phyloP scores from a whole-genome alignment of 2,797 vertebrate genomes.

The Fistularia commersonii region DNA sequence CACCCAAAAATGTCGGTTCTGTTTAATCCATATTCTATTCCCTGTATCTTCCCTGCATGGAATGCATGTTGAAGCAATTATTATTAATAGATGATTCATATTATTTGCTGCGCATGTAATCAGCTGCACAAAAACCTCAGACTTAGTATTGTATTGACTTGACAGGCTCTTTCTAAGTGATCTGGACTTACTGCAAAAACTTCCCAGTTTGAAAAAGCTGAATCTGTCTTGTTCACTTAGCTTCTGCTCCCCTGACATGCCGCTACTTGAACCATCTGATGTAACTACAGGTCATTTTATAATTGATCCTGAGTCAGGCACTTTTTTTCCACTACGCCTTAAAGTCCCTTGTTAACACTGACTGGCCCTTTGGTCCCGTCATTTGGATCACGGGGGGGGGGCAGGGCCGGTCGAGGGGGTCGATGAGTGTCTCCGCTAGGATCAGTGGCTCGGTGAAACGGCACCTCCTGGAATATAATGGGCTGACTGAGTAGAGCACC shows the following conservation, averaged over 20 bases:
- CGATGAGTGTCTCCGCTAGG: constrained; percentile 41
- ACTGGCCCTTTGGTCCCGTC: constrained; percentile 39
- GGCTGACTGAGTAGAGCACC: constrained; percentile 59
- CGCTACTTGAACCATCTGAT: constrained; percentile 17
- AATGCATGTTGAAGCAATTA: background rate
- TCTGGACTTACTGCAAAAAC: constrained; percentile 3
- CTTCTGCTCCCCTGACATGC: constrained; percentile 3
- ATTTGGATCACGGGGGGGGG: constrained; percentile 9
- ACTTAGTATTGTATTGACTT: background rate
- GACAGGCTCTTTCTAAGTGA: background rate
- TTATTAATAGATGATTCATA: background rate
- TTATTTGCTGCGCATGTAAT: background rate
- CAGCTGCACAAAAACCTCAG: background rate
- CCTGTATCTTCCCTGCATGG: background rate
- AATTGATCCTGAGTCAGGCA: constrained; percentile 56
- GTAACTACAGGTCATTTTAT: constrained; percentile 45
- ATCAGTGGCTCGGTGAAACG: constrained; percentile 17
- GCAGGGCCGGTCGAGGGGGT: too few relatives aligned
- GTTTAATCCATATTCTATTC: too few relatives aligned
- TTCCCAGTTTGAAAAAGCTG: constrained; percentile 10
- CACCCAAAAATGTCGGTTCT: too few relatives aligned
- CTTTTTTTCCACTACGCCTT: constrained; percentile 51
- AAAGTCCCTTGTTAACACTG: constrained; percentile 51
- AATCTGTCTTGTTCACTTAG: constrained; percentile 7
- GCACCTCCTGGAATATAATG: constrained; percentile 61